Base-by-base conservation (phyloP, 2,888 invertebrate species). In the Mystacides longicornis region DNA sequence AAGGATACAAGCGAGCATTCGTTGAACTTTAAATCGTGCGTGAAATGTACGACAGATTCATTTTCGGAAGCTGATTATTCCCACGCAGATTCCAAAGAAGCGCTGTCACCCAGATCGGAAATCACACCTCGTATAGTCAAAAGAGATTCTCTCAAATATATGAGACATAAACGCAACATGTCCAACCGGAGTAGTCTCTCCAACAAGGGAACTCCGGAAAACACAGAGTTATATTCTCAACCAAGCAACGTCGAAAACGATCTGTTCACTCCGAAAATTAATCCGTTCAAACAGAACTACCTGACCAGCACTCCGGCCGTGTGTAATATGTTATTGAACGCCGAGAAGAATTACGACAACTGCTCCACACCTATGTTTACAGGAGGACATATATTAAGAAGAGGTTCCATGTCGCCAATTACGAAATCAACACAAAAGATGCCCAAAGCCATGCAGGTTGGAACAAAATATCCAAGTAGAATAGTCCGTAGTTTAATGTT, bases 401-500 rank as follows among this genome's bases (percentile, higher is more conserved):
- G 89, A 63, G 85, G 85, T 42, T 89, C 89, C 37, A 90, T 92
- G 89, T 91, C 91, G 14, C 92, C 92, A 1, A 91, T 92, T 54
- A 91, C 91, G 0, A 86, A 89, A 64, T 91, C 91, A 0, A 86
- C 92, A 20, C 89, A 91, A 69, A 83, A 89, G 69, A 84, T 92
- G 83, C 85, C 88, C 1, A 87, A 87, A 69, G 86, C 90, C 23
- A 91, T 92, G 91, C 91, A 92, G 88, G 91, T 91, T 80, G 73
- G 76, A 45, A 7, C 5, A 20, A 20, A 19, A 20, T 45, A 11
- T 37, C 16, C 37, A 37, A n/a, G 14, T 14, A 37, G 37, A 37
- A 37, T 37, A n/a, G 37, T 37, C n/a, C 16, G n/a, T 37, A n/a
- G 37, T 37, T 4, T 14, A n/a, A 14, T 37, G 14, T 37, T 37